These are phyloP conservation scores for Notothenia coriiceps DNA, from an alignment of 2,113 vertebrate species.

Conservation along the genomic window DNA sequence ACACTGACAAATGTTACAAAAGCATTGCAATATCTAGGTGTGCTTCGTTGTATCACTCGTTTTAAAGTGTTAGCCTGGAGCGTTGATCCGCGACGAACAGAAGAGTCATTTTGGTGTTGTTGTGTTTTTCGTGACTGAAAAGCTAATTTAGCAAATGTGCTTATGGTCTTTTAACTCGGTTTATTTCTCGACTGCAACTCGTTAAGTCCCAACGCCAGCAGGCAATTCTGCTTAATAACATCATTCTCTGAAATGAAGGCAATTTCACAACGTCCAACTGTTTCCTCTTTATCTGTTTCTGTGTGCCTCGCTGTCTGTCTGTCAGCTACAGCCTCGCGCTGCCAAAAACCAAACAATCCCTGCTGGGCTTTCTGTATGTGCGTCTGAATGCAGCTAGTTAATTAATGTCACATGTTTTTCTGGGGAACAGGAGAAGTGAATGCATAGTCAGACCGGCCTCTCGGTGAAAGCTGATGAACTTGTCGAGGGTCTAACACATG, in stretches of 20 bases:
- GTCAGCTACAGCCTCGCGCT: constrained; percentile 11
- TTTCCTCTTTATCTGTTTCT: constrained; percentile 41
- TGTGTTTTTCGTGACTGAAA: constrained; percentile 39
- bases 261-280: constrained; percentile 19
- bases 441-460: neutral
- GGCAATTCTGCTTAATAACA: constrained; percentile 26
- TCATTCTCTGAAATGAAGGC: constrained; percentile 19
- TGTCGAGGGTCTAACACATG: constrained; percentile 31
- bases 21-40: neutral
- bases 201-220: constrained; percentile 30
- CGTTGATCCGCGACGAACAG: constrained; percentile 24
- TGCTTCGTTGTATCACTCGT: neutral
- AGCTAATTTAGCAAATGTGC: constrained; percentile 47
- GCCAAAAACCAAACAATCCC: constrained; percentile 15
- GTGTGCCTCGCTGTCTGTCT: neutral
- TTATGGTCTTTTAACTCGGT: constrained; percentile 43
- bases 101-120: constrained; percentile 34
- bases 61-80: constrained; percentile 27
- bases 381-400: constrained; percentile 40
- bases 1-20: neutral
- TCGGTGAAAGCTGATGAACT: constrained; percentile 37
- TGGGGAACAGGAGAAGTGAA: constrained; percentile 7
- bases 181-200: constrained; percentile 44
- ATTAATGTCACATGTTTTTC: constrained; percentile 58
- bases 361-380: constrained; percentile 47